Conservation (phyloP, 2,797 vertebrate species). For the Vespertilio murinus region DNA sequence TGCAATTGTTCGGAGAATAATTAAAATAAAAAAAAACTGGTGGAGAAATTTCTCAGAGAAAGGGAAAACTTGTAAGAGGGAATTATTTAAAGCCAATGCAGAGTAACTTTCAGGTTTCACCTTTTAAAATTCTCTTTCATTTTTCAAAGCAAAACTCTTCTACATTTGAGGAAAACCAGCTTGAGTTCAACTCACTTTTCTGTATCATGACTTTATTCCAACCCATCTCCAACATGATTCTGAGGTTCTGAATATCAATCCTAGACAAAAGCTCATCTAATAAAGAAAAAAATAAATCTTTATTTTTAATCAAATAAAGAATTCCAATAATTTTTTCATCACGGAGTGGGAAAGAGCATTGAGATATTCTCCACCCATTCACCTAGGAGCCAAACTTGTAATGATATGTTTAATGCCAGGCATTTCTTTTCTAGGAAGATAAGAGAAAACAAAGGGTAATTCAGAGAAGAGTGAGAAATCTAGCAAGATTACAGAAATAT, state of each 20-base stretch:
- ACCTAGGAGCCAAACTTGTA: background rate
- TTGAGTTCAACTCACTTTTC: slow-evolving; percentile 27
- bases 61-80: background rate
- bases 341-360: background rate
- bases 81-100: background rate
- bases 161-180: background rate
- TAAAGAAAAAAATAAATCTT: slow-evolving; percentile 31
- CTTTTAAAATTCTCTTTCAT: background rate
- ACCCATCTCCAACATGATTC: background rate
- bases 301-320: slow-evolving; percentile 45
- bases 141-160: slow-evolving; percentile 46
- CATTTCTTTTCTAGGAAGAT: background rate
- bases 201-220: background rate
- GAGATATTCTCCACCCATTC: background rate
- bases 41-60: slow-evolving; percentile 29
- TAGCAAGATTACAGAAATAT: background rate
- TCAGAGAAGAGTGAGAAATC: background rate
- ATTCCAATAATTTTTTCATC: slow-evolving; percentile 40
- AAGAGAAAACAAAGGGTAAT: background rate
- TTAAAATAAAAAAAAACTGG: too few species aligned
- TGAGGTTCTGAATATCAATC: slow-evolving; percentile 17
- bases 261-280: slow-evolving; percentile 38
- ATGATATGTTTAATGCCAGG: background rate
- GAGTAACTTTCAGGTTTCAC: background rate
- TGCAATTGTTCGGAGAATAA: background rate